These are phyloP conservation scores for Gastrophryne carolinensis DNA, from an alignment of 2,797 vertebrate species.

Conservation along the genomic window DNA sequence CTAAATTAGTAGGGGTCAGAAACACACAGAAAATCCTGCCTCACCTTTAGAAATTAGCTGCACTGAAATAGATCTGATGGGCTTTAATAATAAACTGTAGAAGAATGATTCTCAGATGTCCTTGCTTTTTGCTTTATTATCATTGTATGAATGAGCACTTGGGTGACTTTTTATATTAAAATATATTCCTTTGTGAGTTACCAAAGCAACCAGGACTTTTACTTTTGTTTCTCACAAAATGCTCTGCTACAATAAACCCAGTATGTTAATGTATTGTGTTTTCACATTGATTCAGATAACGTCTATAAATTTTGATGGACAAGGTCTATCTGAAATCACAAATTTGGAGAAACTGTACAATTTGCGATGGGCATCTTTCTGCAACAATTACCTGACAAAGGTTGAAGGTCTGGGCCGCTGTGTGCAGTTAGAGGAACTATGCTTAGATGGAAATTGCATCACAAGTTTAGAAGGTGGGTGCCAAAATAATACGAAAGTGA, in stretches of 20 bases:
- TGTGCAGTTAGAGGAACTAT: constrained; percentile 79
- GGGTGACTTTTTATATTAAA: too few species aligned
- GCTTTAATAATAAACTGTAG: too few species aligned
- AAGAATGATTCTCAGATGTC: too few species aligned
- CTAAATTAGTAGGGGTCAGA: too few species aligned
- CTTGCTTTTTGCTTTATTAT: too few species aligned
- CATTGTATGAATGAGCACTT: too few species aligned
- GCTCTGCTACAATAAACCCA: not conserved
- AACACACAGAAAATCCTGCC: too few species aligned
- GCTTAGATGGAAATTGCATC: constrained; percentile 79
- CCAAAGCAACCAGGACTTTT: constrained; percentile 37
- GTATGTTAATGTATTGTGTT: not conserved
- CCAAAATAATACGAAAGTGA: too few species aligned
- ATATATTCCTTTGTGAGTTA: constrained; percentile 46
- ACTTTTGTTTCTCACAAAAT: not conserved
- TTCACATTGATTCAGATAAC: constrained; percentile 72
- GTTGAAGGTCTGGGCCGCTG: constrained; percentile 78
- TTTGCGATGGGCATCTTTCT: constrained; percentile 84
- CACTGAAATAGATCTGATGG: too few species aligned
- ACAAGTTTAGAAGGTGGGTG: constrained; percentile 75
- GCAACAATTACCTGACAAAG: constrained; percentile 78
- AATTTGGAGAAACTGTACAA: constrained; percentile 78
- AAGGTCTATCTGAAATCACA: constrained; percentile 75
- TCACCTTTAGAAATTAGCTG: too few species aligned
- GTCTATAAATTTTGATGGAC: constrained; percentile 78